Evolutionary conservation across 2,888 invertebrate genomes (phyloP).

Genomic region (Drosophila borborema): DNA sequence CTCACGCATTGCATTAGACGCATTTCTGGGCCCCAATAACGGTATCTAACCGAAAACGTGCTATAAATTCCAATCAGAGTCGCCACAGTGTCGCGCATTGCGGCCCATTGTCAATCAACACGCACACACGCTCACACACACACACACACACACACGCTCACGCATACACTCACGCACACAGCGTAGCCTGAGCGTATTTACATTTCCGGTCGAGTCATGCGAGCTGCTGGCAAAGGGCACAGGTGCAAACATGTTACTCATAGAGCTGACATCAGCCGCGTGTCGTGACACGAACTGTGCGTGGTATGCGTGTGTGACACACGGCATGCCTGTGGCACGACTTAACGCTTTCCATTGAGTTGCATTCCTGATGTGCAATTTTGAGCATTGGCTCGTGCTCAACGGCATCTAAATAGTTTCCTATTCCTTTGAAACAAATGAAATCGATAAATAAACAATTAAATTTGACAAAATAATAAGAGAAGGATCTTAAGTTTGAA

Average conservation of each 20-base stretch:
- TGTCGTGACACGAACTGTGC: conserved; percentile 25
- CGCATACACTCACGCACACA: conserved; percentile 2
- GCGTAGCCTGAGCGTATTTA: conserved; percentile 48
- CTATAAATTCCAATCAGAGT: conserved; percentile 74
- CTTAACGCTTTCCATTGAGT: no score
- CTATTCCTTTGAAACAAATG: no score
- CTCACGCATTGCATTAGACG: conserved; percentile 38
- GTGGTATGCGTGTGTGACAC: neutral
- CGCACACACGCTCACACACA: conserved; percentile 21
- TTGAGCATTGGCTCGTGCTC: no score
- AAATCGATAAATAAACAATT: no score
- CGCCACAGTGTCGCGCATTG: conserved; percentile 43
- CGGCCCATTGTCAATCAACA: conserved; percentile 64
- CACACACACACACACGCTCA: conserved; percentile 25
- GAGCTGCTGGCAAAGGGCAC: conserved; percentile 40
- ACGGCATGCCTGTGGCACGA: neutral
- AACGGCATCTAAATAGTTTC: no score
- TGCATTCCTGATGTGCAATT: neutral
- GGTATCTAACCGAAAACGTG: conserved; percentile 64
- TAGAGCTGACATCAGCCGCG: conserved; percentile 6
- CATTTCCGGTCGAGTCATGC: conserved; percentile 59
- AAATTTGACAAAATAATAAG: no score
- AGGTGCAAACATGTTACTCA: conserved; percentile 33
- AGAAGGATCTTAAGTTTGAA: no score
- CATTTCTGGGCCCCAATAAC: conserved; percentile 40